Base-by-base conservation (phyloP, 2,797 vertebrate genomes). In the Gouania willdenowi region DNA sequence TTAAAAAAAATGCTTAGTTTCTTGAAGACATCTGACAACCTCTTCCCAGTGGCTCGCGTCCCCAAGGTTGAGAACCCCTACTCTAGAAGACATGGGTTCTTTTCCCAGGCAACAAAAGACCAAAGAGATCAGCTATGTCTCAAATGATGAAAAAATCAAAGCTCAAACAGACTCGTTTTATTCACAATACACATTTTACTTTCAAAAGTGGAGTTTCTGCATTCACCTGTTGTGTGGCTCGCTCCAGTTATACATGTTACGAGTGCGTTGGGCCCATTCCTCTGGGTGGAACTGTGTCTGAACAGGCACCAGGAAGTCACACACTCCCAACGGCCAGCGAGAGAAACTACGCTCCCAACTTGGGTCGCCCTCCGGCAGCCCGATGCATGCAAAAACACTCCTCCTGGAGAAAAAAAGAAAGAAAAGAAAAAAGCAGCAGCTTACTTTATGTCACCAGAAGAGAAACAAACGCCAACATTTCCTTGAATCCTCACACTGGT, bases 161-260 rank as follows among this genome's bases (percentile, higher is more conserved):
- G n/a, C n/a, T n/a, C n/a, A n/a, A n/a, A 4, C 22, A 24, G 10
- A 10, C 10, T 10, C 10, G 10, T 10, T 10, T 10, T 10, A n/a
- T n/a, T n/a, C n/a, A n/a, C n/a, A n/a, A n/a, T n/a, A n/a, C n/a
- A n/a, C n/a, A n/a, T n/a, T n/a, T n/a, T n/a, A n/a, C n/a, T n/a
- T n/a, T n/a, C n/a, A n/a, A n/a, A n/a, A n/a, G n/a, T n/a, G n/a
- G 11, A 34, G 31, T 37, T 28, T 26, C 19, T 25, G 16, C 20
- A 39, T 26, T 47, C 60, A 91, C 89, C 87, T 86, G 79, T 87
- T 55, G 55, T 91, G 70, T 23, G 85, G 77, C 66, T 94, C 91
- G 2, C 86, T 96, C 97, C 96, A 98, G 75, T 94, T 95, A 64
- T 98, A 99, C 56, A 98, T 72, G 43, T 84, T 81, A 42, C 59